These are phyloP conservation scores for Axis porcinus DNA, from an alignment of 2,113 vertebrate genomes.

Conservation along the genomic window DNA sequence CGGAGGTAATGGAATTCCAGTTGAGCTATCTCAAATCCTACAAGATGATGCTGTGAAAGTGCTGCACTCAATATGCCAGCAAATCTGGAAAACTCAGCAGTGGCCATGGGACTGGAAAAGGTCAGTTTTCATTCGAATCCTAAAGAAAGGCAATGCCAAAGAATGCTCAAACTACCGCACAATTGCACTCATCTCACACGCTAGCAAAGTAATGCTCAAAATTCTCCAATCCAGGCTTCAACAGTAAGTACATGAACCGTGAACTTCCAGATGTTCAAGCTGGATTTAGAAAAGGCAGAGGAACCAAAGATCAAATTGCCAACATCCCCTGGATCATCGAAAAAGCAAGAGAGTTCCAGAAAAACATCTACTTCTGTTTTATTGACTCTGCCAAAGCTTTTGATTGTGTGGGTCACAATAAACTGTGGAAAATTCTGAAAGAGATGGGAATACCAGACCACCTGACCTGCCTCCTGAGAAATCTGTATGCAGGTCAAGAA, in stretches of 20 bases:
- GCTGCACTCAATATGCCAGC: background rate
- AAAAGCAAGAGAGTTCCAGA: background rate
- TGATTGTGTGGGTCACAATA: background rate
- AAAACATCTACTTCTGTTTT: background rate
- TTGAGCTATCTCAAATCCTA: background rate
- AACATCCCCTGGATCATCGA: accelerated
- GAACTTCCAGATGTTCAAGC: background rate
- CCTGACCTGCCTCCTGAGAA: background rate
- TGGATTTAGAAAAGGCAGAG: background rate
- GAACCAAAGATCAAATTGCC: background rate
- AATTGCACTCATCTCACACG: background rate
- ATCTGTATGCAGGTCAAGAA: background rate
- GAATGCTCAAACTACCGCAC: no score
- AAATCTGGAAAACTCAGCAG: background rate
- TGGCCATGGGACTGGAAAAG: background rate
- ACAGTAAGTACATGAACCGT: background rate
- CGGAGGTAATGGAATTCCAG: background rate
- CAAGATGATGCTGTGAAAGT: background rate
- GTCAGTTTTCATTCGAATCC: background rate
- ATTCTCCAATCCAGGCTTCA: background rate
- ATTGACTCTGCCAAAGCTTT: background rate
- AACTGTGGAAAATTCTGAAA: background rate
- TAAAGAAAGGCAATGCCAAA: background rate
- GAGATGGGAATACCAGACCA: background rate
- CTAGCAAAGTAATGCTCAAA: background rate